These are phyloP conservation scores for Ceratoteleas bidentatus DNA, from an alignment of 1,140 invertebrate species.

Conservation along the genomic window DNA sequence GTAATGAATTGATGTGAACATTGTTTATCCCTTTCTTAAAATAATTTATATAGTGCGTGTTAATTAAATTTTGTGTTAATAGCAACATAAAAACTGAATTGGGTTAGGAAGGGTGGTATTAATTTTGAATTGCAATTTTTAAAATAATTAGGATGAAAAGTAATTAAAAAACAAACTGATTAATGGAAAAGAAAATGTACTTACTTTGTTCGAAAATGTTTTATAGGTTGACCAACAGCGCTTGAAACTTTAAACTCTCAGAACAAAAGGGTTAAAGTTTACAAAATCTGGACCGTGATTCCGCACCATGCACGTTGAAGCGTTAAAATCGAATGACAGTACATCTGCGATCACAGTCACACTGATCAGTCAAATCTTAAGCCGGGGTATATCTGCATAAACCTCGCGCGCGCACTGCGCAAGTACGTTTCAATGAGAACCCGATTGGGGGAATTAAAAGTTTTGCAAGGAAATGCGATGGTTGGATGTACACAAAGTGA, in stretches of 20 bases:
- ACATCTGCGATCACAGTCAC: slow-evolving; percentile 70
- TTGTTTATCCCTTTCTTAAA: too few species aligned
- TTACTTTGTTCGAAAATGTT: slow-evolving; percentile 24
- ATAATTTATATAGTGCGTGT: too few species aligned
- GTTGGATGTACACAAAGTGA: too few species aligned
- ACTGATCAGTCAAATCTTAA: slow-evolving; percentile 75
- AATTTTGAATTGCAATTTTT: too few species aligned
- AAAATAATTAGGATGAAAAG: not conserved
- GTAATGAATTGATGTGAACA: too few species aligned
- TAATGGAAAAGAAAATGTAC: slow-evolving; percentile 6
- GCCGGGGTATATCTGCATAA: slow-evolving; percentile 67
- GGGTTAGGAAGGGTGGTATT: too few species aligned
- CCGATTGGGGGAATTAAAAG: slow-evolving; percentile 69
- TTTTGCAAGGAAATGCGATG: slow-evolving; percentile 43
- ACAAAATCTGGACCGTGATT: not conserved
- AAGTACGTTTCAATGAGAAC: slow-evolving; percentile 43
- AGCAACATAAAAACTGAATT: too few species aligned
- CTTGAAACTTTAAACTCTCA: slow-evolving; percentile 15
- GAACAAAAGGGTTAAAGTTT: slow-evolving; percentile 22
- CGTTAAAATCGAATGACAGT: slow-evolving; percentile 64
- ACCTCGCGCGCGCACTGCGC: slow-evolving; percentile 69
- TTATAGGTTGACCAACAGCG: slow-evolving; percentile 5
- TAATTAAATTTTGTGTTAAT: too few species aligned
- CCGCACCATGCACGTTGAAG: slow-evolving; percentile 34
- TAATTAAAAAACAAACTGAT: not conserved